Base-by-base conservation (phyloP, 2,888 invertebrate species). In the Cryptocephalus primarius region DNA sequence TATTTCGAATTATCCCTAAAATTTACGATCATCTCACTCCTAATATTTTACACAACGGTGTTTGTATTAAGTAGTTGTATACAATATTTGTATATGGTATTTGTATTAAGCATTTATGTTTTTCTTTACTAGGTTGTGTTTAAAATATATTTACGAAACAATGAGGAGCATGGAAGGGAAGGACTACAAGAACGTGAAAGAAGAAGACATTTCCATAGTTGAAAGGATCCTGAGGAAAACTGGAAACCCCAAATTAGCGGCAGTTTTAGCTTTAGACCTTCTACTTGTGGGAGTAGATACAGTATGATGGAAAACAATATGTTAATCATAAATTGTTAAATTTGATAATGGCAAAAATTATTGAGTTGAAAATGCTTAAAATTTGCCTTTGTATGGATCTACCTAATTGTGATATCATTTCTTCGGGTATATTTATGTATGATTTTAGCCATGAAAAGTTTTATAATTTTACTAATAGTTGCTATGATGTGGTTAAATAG, bases 211-310 rank as follows among this genome's bases (percentile, higher is more conserved):
- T 45, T 78, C 78, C 9, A 75, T 79, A 48, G 73, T 79, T 32
- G 76, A 78, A 61, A 68, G 75, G 48, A 78, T 79, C 54, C 67
- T 79, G 34, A 63, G 69, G 44, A 75, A 75, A 65, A 77, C 76
- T 22, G 72, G 73, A 43, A 76, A 77, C 63, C 75, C 74, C 33
- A 77, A 75, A 64, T 60, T 78, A 46, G 82, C 87, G 9, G 79
- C 83, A 8, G 82, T 88, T 49, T 71, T 89, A 52, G 83, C 86
- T 8, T 65, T 88, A 48, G 88, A 88, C 65, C 72, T 89, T 53
- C 75, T 89, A 55, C 71, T 85, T 12, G 89, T 89, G 50, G 89
- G 88, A 9, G 82, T 89, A 1, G 87, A 86, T 63, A 88, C 89
- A 54, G 83, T 78, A 67, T 60, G 65, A 53, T 41, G 11, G 36